Evolutionary conservation across 1,140 invertebrate species (phyloP), one percentile per base, ranked within the genome.

Genomic region (Ctenoplectra terminalis): DNA sequence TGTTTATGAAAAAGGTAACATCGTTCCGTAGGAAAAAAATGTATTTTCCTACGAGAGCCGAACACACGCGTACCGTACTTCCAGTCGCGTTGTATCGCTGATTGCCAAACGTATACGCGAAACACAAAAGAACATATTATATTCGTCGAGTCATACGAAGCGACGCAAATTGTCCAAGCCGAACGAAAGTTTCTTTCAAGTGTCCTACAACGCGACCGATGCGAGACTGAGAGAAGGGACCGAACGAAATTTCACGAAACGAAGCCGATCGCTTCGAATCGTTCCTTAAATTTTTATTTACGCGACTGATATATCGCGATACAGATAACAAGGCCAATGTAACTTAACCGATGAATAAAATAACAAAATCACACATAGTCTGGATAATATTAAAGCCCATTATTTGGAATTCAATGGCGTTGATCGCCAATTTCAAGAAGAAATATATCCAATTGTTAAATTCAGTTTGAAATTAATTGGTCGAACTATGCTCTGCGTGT

Each of bases 291-390:
- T n/a, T 37, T 23, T 43, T 58, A 23, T 67, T 77, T 54, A 48
- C 48, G n/a, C 26, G 40, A 4, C 40, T 37, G 48, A 63, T 20
- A n/a, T 23, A 58, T 13, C 50, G 50, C 40, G 63, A 77, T 46
- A 58, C 26, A 15, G 40, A 46, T 17, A 70, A 13, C 50, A 50
- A 70, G 76, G 66, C 76, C 67, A 23, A 61, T 61, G 76, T 79
- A 72, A 71, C 67, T 71, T 79, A 71, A 71, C 11, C 43, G 56
- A 72, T 0, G n/a, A 48, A 52, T n/a, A n/a, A 40, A 29, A 23
- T 40, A n/a, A 67, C 74, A 52, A 60, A 17, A 15, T 54, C 26
- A 9, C 26, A 26, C 29, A 11, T 37, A 60, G 20, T 26, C 8
- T n/a, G 40, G 43, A n/a, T 37, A 58, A 64, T 37, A n/a, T 61